A percentile compares a stretch with the other conserved stretches of the same genome.
phyloP scores from a whole-genome alignment of 2,113 vertebrate species.

The Thomomys bottae region DNA sequence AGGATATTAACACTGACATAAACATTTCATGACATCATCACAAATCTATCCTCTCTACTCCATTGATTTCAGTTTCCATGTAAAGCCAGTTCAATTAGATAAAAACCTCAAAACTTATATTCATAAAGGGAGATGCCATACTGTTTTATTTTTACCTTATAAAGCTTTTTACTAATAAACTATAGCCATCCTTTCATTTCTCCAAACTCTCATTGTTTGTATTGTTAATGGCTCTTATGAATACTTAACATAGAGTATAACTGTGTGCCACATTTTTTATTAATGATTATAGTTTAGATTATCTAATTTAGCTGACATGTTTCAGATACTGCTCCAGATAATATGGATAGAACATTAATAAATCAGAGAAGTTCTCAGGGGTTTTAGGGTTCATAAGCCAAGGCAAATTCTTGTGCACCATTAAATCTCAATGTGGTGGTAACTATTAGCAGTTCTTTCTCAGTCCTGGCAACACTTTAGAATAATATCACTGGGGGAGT shows the following conservation, averaged over 20 bases:
- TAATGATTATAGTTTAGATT: neutral
- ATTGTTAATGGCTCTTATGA: neutral
- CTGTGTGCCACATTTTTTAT: neutral
- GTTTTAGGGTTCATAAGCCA: neutral
- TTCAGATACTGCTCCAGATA: neutral
- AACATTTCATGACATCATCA: conserved; percentile 6
- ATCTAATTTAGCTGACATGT: neutral
- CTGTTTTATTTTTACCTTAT: conserved; percentile 9
- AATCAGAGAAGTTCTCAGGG: neutral
- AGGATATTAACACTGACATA: neutral
- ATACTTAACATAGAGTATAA: neutral
- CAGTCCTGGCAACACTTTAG: neutral
- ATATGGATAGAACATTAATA: neutral
- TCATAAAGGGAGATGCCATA: neutral
- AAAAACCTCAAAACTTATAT: neutral
- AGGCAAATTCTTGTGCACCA: conserved; percentile 16
- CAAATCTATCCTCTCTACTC: neutral
- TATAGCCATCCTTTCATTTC: conserved; percentile 9
- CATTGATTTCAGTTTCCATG: conserved; percentile 28
- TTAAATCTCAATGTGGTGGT: conserved; percentile 5
- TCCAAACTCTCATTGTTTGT: neutral
- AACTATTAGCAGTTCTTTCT: neutral
- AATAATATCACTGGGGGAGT: conserved; percentile 30
- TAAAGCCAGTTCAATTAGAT: conserved; percentile 15
- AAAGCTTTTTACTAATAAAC: conserved; percentile 31